Base-by-base conservation (phyloP, 2,113 vertebrate genomes). In the Choloepus hoffmanni region DNA sequence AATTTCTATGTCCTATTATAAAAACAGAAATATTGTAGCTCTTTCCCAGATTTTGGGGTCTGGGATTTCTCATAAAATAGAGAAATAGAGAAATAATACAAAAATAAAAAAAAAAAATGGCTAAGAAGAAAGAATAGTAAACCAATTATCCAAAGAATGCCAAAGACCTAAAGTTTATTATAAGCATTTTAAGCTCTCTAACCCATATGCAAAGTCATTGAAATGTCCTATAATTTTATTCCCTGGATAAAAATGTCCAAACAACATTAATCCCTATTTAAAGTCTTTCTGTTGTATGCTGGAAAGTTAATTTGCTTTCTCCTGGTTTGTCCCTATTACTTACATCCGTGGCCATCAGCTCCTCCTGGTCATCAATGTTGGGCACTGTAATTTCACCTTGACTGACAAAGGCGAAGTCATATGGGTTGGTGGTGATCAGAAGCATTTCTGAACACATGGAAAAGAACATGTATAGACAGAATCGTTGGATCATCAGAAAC, bases 361-460 rank as follows among this genome's bases (percentile, higher is more conserved):
- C 99, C 65, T 99, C 99, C 43, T 98, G 97, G 33, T 99, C 99
- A 94, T 99, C 95, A 85, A 99, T 99, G 96, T 99, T 99, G 16
- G 98, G 98, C 48, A 99, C 99, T 5, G 97, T 98, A 92, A 99
- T 97, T 85, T 99, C 98, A 14, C 99, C 99, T 97, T 98, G 98
- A 94, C 99, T 99, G 77, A 99, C 97, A 26, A 87, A 99, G 0
- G 97, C 97, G 24, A 73, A 99, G 97, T 99, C 99, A 0, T 98
- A 99, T 4, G 99, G 99, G 94, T 99, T 99, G 93, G 99, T 99
- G 91, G 98, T 99, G 96, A 99, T 99, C 82, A 99, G 98, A 1
- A 99, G 98, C 98, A 99, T 98, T 76, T 99, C 99, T 99, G 92
- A 91, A 96, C 53, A 63, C 16, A 85, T 81, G 92, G 94, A 45